These are phyloP conservation scores for Salvelinus fontinalis DNA, from an alignment of 2,113 vertebrate genomes.

Conservation along the genomic window DNA sequence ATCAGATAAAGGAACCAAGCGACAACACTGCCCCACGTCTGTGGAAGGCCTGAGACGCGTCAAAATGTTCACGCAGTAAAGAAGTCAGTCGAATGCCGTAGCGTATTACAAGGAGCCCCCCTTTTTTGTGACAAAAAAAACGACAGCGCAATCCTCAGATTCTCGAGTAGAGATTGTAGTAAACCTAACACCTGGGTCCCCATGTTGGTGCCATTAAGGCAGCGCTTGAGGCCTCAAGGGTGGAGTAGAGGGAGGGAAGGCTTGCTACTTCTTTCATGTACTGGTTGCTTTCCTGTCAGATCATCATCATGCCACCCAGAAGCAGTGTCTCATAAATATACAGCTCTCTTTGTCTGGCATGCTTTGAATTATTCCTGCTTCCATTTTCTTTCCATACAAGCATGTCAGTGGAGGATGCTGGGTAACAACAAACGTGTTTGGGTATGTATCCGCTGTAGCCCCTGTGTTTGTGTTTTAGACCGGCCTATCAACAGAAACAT, in stretches of 20 bases:
- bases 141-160: too few species aligned
- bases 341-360: constrained; percentile 20
- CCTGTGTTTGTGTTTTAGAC: constrained; percentile 40
- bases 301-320: constrained; percentile 54
- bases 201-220: not conserved
- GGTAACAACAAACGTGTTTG: constrained; percentile 50
- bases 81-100: too few species aligned
- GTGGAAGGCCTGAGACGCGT: too few species aligned
- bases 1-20: too few species aligned
- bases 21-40: too few species aligned
- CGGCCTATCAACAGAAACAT: not conserved
- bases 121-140: too few species aligned
- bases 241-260: not conserved
- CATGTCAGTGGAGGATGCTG: constrained; percentile 27
- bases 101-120: too few species aligned
- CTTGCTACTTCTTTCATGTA: constrained; percentile 31
- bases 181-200: too few species aligned
- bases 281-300: constrained; percentile 38
- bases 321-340: constrained; percentile 36
- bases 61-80: too few species aligned
- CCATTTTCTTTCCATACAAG: constrained; percentile 33
- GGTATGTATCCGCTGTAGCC: not conserved
- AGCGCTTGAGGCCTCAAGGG: not conserved
- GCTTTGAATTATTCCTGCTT: constrained; percentile 44
- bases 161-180: too few species aligned